Evolutionary conservation across 2,113 vertebrate genomes (phyloP).

Genomic region (Sorex fumeus): DNA sequence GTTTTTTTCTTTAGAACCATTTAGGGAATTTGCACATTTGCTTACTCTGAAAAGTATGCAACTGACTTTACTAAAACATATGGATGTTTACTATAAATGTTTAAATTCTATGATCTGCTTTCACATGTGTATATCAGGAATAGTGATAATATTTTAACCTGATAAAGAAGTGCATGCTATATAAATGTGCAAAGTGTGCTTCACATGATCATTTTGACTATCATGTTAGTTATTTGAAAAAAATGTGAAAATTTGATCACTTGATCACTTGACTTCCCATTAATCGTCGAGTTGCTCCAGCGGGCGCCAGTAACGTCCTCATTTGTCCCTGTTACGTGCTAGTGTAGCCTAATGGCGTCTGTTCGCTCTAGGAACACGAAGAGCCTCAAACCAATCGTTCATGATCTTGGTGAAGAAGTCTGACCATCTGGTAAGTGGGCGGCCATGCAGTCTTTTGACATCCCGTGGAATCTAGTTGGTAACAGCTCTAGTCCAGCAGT

Average conservation of each 20-base stretch:
- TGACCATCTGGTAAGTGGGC: too few species aligned
- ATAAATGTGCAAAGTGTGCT: constrained; percentile 54
- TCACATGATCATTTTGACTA: constrained; percentile 61
- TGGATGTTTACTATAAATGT: constrained; percentile 71
- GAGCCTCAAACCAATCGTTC: too few species aligned
- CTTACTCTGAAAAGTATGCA: constrained; percentile 48
- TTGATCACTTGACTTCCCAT: too few species aligned
- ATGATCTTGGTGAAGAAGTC: too few species aligned
- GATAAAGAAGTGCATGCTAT: constrained; percentile 5
- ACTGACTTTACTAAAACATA: constrained; percentile 76
- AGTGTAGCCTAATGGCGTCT: too few species aligned
- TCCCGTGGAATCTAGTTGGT: too few species aligned
- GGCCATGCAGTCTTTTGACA: too few species aligned
- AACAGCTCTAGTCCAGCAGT: too few species aligned
- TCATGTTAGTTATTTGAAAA: constrained; percentile 66
- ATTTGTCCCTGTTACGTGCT: too few species aligned
- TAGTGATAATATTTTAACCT: constrained; percentile 58
- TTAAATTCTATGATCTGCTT: constrained; percentile 41
- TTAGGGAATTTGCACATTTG: constrained; percentile 56
- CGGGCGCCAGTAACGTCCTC: too few species aligned
- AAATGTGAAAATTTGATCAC: constrained; percentile 77
- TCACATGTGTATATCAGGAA: constrained; percentile 53
- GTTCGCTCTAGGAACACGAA: too few species aligned
- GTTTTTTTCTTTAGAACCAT: background rate
- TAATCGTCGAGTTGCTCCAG: too few species aligned